Percentiles rank a stretch among this genome's conserved stretches.
These are phyloP conservation scores for Trachelus troglodyta DNA, from an alignment of 2,888 invertebrate species.

Conservation along the genomic window DNA sequence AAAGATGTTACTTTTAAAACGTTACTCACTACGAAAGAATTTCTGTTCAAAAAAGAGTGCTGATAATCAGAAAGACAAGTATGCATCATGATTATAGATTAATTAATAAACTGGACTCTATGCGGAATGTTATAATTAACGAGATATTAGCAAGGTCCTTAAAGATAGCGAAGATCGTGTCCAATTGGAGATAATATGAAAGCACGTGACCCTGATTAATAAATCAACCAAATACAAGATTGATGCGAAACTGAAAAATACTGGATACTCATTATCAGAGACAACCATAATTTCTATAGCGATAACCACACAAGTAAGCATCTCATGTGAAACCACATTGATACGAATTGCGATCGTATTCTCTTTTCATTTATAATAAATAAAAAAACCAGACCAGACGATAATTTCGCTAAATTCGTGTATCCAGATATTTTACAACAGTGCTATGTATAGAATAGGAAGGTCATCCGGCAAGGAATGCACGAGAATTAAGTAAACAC, in stretches of 20 bases:
- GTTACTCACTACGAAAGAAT: neutral
- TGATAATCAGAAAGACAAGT: neutral
- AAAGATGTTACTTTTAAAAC: neutral
- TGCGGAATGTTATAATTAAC: neutral
- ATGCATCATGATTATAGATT: neutral
- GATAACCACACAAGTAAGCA: too few species aligned
- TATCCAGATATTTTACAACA: neutral
- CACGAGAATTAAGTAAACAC: neutral
- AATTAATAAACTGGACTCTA: neutral
- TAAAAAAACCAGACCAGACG: neutral
- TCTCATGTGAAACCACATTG: too few species aligned
- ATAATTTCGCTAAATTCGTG: neutral
- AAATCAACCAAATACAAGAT: neutral
- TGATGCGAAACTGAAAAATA: neutral
- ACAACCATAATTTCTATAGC: neutral
- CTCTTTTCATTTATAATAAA: neutral
- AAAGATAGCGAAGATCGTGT: neutral
- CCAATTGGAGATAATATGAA: neutral
- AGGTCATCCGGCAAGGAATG: neutral
- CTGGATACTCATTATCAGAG: neutral
- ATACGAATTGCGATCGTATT: too few species aligned
- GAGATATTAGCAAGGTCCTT: neutral
- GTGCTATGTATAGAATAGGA: neutral
- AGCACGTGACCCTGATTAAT: neutral
- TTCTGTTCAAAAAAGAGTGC: neutral